Base-by-base conservation (phyloP, 2,888 invertebrate genomes). In the Iselma pallidipennis region DNA sequence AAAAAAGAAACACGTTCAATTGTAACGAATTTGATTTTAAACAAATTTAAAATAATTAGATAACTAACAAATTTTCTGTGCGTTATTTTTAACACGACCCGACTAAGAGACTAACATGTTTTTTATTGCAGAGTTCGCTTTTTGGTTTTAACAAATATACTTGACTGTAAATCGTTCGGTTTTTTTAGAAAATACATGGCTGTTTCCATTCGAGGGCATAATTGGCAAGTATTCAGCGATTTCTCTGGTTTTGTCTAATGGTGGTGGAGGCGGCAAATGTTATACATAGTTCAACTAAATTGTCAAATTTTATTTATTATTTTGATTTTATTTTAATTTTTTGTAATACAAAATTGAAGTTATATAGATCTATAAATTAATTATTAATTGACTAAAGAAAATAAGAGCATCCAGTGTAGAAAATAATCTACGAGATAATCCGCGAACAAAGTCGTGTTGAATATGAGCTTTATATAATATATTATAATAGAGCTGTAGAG, bases 401-500 rank as follows among this genome's bases (percentile, higher is more conserved):
- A 54, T 59, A n/a, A n/a, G n/a, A n/a, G n/a, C n/a, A n/a, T n/a
- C n/a, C n/a, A n/a, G n/a, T 59, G 21, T 31, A 33, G 59, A 52
- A 55, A 59, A 52, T 59, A 58, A 23, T 25, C 1, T 49, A 52
- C 51, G 45, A 52, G 61, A 64, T 64, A 61, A 64, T 60, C 55
- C 51, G 55, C 64, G 50, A 55, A 51, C 53, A 57, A 51, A 63
- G 49, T 63, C 55, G 33, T 59, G 55, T 56, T 60, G 63, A 55
- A 64, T 64, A 57, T 62, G 37, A 60, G 57, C 60, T 50, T 57
- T 58, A 61, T 61, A 57, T 23, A n/a, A 61, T 64, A 64, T 61
- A 57, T 23, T 21, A 61, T 64, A 64, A 64, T 64, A 61, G 61
- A 64, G 57, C 55, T 58, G 64, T 68, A 67, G 60, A 65, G 59